A percentile compares a stretch with the other conserved stretches of the same genome.
Conservation (phyloP, 2,888 invertebrate genomes). For the Ennomos erosarius region DNA sequence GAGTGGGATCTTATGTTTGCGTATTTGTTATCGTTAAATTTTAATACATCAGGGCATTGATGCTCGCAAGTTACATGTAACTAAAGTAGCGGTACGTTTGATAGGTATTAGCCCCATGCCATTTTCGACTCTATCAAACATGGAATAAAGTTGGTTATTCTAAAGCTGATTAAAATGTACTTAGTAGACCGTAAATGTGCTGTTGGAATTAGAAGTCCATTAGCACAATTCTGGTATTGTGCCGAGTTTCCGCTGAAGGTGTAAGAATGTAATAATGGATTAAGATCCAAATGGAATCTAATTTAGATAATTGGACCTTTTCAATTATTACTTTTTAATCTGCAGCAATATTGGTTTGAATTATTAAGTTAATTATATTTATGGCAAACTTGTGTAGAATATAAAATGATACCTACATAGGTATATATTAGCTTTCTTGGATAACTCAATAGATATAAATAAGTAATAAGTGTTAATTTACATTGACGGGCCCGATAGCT, state of each 20-base stretch:
- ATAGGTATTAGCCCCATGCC: conserved; percentile 6
- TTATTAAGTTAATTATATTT: conserved; percentile 1
- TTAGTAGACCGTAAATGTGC: conserved; percentile 24
- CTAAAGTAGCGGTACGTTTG: conserved; percentile 10
- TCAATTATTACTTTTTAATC: neutral
- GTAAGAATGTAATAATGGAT: conserved; percentile 29
- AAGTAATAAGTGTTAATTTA: too few species aligned
- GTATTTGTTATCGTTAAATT: conserved; percentile 44
- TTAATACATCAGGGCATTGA: conserved; percentile 36
- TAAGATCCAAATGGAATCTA: conserved; percentile 18
- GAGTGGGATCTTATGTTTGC: conserved; percentile 46
- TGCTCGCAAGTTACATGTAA: conserved; percentile 4
- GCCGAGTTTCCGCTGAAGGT: conserved; percentile 22
- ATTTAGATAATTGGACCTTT: conserved; percentile 20
- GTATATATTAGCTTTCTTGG: too few species aligned
- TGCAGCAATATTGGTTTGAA: neutral
- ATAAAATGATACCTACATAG: too few species aligned
- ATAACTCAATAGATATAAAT: too few species aligned
- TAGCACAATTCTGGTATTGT: conserved; percentile 26
- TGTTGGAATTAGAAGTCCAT: conserved; percentile 28
- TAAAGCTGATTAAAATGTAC: neutral
- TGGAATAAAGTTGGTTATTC: conserved; percentile 4
- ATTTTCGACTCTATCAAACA: conserved; percentile 2
- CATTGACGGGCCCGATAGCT: too few species aligned
- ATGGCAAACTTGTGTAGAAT: too few species aligned